phyloP scores from a whole-genome alignment of 2,113 vertebrate species.

The Aptenodytes forsteri region DNA sequence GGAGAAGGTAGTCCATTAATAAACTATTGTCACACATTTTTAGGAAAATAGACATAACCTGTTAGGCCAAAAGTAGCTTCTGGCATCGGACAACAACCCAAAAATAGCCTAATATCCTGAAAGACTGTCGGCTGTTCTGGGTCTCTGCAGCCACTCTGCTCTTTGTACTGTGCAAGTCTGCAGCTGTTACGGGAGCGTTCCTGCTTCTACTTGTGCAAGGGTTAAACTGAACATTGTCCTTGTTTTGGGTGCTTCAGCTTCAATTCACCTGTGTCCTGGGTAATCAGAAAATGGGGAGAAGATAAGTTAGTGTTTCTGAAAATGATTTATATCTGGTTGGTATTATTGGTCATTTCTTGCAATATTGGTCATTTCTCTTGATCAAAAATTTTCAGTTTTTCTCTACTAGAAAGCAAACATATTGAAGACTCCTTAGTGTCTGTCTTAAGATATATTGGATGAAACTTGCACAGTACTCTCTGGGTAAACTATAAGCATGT shows the following conservation, averaged over 20 bases:
- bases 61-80: neutral
- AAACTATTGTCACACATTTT: neutral
- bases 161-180: rapidly evolving
- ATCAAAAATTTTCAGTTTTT: neutral
- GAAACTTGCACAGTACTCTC: neutral
- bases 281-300: neutral
- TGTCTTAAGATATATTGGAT: neutral
- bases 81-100: rapidly evolving
- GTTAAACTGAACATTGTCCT: too few species aligned
- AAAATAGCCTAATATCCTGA: neutral
- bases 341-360: neutral
- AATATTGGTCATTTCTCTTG: neutral
- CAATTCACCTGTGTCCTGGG: neutral
- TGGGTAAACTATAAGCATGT: neutral
- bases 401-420: neutral
- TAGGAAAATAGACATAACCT: neutral
- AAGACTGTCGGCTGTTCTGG: too few species aligned
- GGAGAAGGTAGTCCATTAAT: neutral
- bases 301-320: neutral
- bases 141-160: neutral
- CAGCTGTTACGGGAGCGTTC: rapidly evolving
- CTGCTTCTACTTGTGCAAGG: neutral
- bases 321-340: neutral
- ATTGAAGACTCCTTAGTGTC: neutral
- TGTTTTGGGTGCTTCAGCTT: neutral